Conservation (phyloP, 2,888 invertebrate species). For the Erynnis tages region DNA sequence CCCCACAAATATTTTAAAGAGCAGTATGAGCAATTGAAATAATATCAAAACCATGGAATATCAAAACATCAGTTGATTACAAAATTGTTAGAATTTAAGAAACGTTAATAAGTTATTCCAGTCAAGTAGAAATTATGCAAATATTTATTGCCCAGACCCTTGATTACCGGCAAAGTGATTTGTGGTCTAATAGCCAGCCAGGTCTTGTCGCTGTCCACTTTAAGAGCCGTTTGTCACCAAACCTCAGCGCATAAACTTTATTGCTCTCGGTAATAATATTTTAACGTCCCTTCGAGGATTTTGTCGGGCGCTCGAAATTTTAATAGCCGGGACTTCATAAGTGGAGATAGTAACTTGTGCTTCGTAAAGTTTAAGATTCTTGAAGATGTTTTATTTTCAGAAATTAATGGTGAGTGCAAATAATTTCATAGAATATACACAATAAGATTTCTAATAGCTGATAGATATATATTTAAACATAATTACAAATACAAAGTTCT, state of each 20-base stretch:
- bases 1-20: too few relatives aligned
- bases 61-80: too few relatives aligned
- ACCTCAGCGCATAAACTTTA: slow-evolving; percentile 20
- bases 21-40: too few relatives aligned
- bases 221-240: slow-evolving; percentile 21
- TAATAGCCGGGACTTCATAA: background rate
- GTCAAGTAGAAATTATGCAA: background rate
- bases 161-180: slow-evolving; percentile 3
- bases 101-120: background rate
- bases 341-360: background rate
- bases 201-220: slow-evolving; percentile 11
- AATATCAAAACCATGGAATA: too few relatives aligned
- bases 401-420: background rate
- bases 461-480: too few relatives aligned
- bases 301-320: background rate
- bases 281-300: slow-evolving; percentile 9
- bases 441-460: too few relatives aligned
- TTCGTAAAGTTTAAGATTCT: background rate
- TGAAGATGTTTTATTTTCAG: background rate
- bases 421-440: too few relatives aligned
- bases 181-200: slow-evolving; percentile 8
- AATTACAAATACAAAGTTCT: too few relatives aligned
- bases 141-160: slow-evolving; percentile 4
- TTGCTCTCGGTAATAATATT: slow-evolving; percentile 20
- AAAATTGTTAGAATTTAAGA: background rate